phyloP scores from a whole-genome alignment of 2,113 vertebrate genomes.

The Erinaceus europaeus region DNA sequence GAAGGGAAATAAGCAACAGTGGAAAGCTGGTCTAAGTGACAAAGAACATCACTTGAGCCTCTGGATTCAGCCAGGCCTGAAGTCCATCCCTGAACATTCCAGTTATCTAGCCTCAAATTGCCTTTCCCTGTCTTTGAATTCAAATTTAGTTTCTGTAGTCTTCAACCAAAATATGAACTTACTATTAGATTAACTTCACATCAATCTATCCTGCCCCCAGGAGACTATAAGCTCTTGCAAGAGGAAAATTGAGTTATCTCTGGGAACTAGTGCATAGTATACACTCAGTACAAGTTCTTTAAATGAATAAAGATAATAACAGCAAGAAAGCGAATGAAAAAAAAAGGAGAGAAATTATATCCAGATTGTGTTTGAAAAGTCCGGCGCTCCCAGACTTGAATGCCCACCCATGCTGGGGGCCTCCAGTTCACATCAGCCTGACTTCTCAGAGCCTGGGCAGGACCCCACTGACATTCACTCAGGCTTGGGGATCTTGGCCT shows the following conservation, averaged over 20 bases:
- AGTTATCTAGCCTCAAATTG: not conserved
- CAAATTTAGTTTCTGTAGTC: not conserved
- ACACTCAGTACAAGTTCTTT: not conserved
- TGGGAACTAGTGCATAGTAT: not conserved
- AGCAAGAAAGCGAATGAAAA: not conserved
- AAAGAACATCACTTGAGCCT: not conserved
- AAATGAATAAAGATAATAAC: not conserved
- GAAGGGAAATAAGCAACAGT: not conserved
- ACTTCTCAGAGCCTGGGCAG: not conserved
- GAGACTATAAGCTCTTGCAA: not conserved
- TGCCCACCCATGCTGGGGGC: not conserved
- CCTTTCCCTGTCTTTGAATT: not conserved
- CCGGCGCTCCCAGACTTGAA: not conserved
- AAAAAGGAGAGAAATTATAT: not conserved
- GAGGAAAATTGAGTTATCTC: not conserved
- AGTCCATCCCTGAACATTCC: not conserved
- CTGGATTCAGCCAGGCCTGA: constrained; percentile 9
- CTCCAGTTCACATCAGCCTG: not conserved
- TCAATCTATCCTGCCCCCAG: not conserved
- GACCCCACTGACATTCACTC: not conserved
- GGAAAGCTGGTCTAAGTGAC: not conserved
- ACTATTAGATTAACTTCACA: not conserved
- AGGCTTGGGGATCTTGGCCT: not conserved
- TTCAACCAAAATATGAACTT: constrained; percentile 4
- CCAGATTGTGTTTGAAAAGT: not conserved